phyloP scores from a whole-genome alignment of 2,113 vertebrate genomes.

The Eolophus roseicapilla region DNA sequence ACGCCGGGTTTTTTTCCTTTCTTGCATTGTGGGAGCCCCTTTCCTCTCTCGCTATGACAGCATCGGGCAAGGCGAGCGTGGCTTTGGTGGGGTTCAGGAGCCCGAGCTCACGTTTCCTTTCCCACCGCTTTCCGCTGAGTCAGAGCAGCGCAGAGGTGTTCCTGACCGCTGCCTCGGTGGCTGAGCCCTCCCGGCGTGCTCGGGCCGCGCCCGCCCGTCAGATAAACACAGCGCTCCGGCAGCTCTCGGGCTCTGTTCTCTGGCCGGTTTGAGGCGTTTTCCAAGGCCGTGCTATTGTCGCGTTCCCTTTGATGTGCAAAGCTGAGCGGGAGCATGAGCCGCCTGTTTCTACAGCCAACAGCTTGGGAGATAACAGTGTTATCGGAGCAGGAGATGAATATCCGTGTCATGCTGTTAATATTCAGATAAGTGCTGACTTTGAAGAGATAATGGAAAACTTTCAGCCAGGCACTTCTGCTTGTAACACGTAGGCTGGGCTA shows the following conservation, averaged over 20 bases:
- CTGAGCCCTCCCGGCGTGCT: not conserved
- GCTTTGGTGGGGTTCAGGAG: constrained; percentile 49
- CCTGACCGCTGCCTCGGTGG: not conserved
- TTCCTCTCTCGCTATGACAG: constrained; percentile 47
- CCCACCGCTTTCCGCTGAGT: constrained; percentile 70
- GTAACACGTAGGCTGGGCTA: not conserved
- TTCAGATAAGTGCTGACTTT: not conserved
- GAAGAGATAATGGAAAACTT: not conserved
- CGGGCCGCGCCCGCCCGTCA: constrained; percentile 46
- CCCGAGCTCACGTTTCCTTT: constrained; percentile 69
- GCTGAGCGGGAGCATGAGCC: not conserved
- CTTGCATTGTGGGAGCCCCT: not conserved
- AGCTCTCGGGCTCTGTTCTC: not conserved
- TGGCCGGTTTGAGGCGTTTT: not conserved
- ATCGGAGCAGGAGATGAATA: not conserved
- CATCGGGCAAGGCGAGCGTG: not conserved
- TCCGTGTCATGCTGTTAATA: not conserved
- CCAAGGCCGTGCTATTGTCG: not conserved
- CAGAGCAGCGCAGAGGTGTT: not conserved
- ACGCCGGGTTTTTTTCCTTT: not conserved
- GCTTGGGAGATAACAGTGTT: not conserved
- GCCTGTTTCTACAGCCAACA: not conserved
- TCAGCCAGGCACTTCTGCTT: not conserved
- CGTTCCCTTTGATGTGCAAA: constrained; percentile 25
- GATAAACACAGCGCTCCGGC: constrained; percentile 30